Evolutionary conservation across 2,797 vertebrate species (phyloP).

Genomic region (Podarcis lilfordi): DNA sequence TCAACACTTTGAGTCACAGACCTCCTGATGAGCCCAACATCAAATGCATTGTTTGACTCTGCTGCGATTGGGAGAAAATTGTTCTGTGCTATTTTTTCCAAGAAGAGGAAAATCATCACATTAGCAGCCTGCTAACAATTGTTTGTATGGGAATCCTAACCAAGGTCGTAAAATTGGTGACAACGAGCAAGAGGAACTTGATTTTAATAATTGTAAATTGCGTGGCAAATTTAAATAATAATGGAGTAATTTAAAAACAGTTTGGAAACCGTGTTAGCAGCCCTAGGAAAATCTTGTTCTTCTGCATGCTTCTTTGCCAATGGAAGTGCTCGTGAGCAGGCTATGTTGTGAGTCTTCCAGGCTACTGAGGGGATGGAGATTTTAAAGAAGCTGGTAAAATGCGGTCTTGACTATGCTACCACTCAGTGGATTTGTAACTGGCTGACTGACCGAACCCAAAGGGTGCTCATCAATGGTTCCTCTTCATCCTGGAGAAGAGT

Average conservation of each 20-base stretch:
- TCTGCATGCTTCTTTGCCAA: neutral
- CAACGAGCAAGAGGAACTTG: neutral
- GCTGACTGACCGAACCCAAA: no score
- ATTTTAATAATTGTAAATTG: neutral
- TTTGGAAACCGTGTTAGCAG: neutral
- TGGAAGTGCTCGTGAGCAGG: neutral
- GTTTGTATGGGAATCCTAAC: neutral
- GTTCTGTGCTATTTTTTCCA: neutral
- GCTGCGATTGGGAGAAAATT: neutral
- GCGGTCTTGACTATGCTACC: no score
- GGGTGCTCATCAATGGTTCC: no score
- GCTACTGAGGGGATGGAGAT: neutral
- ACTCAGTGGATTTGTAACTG: no score
- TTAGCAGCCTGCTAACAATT: neutral
- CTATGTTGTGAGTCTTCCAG: neutral
- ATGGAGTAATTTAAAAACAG: neutral
- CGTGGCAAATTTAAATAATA: neutral
- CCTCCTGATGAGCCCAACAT: neutral
- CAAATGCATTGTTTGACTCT: neutral
- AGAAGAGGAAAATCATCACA: neutral
- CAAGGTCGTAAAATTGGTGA: neutral
- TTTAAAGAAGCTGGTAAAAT: no score
- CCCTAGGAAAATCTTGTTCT: neutral
- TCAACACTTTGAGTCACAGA: neutral
- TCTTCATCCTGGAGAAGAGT: no score